phyloP scores from a whole-genome alignment of 2,888 invertebrate genomes.

The Phlogophora meticulosa region DNA sequence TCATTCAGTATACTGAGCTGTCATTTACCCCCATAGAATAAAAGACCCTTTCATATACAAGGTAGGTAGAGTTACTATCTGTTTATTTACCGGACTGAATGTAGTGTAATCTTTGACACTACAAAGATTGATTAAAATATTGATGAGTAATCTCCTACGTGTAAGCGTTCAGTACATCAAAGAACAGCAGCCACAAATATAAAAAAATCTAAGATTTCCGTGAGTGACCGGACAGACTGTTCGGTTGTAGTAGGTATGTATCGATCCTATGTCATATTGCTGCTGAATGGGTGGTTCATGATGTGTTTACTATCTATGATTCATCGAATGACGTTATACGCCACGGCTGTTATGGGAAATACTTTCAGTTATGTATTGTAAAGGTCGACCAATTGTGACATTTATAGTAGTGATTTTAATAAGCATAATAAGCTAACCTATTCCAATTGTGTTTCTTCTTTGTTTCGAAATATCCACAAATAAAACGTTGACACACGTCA shows the following conservation, averaged over 20 bases:
- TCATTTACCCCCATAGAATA: neutral
- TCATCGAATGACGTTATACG: constrained; percentile 43
- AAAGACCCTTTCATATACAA: neutral
- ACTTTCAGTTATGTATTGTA: constrained; percentile 3
- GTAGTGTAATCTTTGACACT: neutral
- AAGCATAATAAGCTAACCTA: neutral
- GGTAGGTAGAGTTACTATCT: neutral
- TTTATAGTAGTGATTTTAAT: neutral
- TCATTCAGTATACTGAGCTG: too few species aligned
- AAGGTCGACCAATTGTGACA: neutral
- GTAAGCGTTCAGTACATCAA: neutral
- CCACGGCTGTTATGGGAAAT: constrained; percentile 1
- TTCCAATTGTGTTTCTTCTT: neutral
- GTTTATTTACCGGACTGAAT: constrained; percentile 12
- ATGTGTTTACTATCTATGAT: constrained; percentile 51
- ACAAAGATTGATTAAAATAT: constrained; percentile 2
- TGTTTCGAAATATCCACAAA: constrained; percentile 9
- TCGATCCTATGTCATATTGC: constrained; percentile 20
- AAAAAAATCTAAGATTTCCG: constrained; percentile 4
- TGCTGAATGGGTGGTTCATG: constrained; percentile 40
- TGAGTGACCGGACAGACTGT: constrained; percentile 8
- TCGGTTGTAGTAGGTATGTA: constrained; percentile 13
- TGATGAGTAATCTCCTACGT: neutral
- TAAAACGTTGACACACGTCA: constrained; percentile 5
- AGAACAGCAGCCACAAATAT: constrained; percentile 4